A percentile compares a stretch with the other conserved stretches of the same genome.
Evolutionary conservation across 2,888 invertebrate genomes (phyloP).

Genomic region (Eristalis intricaria): DNA sequence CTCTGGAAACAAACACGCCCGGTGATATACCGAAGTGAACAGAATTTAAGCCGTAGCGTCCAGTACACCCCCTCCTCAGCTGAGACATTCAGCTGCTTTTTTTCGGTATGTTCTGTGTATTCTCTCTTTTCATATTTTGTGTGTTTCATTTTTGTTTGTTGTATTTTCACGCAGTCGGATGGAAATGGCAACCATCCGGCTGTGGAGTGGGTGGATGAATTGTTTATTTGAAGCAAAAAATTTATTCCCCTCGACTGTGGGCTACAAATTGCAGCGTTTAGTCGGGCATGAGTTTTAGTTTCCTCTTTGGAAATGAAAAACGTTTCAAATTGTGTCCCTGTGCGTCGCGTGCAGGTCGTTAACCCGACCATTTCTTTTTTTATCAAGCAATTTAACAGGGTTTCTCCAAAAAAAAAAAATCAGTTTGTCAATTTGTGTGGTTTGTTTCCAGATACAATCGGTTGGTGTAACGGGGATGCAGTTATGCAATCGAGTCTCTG

Average conservation of each 20-base stretch:
- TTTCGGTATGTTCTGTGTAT: constrained; percentile 44
- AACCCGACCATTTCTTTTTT: constrained; percentile 25
- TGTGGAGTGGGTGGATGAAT: constrained; percentile 13
- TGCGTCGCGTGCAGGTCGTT: constrained; percentile 30
- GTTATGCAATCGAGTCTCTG: background rate
- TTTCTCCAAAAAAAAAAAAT: background rate
- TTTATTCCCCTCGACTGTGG: background rate
- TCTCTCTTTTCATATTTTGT: background rate
- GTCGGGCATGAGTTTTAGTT: background rate
- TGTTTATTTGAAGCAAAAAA: constrained; percentile 28
- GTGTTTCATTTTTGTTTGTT: constrained; percentile 7
- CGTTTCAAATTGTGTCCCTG: constrained; percentile 1
- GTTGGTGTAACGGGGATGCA: background rate
- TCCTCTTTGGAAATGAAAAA: constrained; percentile 8
- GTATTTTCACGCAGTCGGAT: background rate
- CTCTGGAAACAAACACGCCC: constrained; percentile 25
- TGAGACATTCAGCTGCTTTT: constrained; percentile 19
- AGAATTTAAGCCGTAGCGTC: constrained; percentile 1
- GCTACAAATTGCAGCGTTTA: constrained; percentile 12
- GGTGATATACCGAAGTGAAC: constrained; percentile 30
- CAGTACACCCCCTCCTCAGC: background rate
- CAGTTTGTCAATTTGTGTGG: background rate
- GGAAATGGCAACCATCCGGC: constrained; percentile 4
- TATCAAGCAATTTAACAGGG: background rate
- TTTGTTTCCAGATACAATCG: background rate